Percentiles rank a stretch among this genome's conserved stretches.
phyloP scores from a whole-genome alignment of 1,140 invertebrate species.

The Drosophila equinoxialis region DNA sequence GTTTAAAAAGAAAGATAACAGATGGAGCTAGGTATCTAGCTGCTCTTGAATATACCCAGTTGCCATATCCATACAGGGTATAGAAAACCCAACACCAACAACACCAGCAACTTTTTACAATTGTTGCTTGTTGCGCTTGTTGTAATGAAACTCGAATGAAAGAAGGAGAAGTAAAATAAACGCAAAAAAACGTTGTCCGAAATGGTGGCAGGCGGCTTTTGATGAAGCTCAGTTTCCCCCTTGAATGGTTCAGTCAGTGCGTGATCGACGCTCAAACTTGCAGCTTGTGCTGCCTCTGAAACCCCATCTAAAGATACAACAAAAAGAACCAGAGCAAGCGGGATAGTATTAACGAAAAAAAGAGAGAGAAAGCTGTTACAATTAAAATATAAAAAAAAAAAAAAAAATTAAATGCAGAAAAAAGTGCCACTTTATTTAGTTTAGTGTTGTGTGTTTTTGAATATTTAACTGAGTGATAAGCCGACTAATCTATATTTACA shows the following conservation, averaged over 20 bases:
- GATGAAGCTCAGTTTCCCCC: conserved; percentile 30
- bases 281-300: conserved; percentile 51
- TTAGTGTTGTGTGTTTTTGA: background rate
- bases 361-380: conserved; percentile 1
- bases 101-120: conserved; percentile 25
- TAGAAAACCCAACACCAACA: background rate
- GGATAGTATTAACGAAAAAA: background rate
- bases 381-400: background rate
- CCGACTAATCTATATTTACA: background rate
- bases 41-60: background rate
- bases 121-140: conserved; percentile 39
- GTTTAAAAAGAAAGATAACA: no score
- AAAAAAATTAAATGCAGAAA: background rate
- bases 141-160: conserved; percentile 27
- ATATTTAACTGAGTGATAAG: background rate
- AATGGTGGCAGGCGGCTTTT: conserved; percentile 9
- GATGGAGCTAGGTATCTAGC: no score
- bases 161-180: conserved; percentile 35
- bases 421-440: background rate
- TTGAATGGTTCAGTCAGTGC: conserved; percentile 58
- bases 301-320: conserved; percentile 4
- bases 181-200: conserved; percentile 29
- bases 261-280: conserved; percentile 66
- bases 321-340: conserved; percentile 19
- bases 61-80: background rate